phyloP scores from a whole-genome alignment of 2,113 vertebrate species.

The Tylochromis polylepis region DNA sequence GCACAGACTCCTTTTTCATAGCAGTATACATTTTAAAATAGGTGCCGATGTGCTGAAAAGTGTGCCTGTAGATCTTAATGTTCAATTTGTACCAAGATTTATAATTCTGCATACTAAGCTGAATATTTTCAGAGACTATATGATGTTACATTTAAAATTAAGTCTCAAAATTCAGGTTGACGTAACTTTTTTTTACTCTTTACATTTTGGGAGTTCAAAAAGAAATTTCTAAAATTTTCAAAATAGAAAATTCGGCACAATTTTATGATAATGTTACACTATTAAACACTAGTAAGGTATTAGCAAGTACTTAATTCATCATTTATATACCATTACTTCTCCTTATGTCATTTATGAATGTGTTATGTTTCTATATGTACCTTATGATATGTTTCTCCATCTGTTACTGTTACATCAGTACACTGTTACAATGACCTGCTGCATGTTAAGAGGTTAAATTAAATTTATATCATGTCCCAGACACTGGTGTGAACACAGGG shows the following conservation, averaged over 20 bases:
- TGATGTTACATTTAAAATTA: not conserved
- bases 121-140: not conserved
- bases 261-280: not conserved
- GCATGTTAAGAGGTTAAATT: not conserved
- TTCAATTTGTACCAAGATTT: too few relatives aligned
- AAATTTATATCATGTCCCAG: constrained; percentile 46
- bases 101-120: not conserved
- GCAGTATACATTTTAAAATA: not conserved
- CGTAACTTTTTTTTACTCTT: not conserved
- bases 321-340: not conserved
- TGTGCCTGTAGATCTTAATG: rapidly evolving
- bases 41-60: not conserved
- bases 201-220: not conserved
- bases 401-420: not conserved
- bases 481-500: constrained; percentile 77
- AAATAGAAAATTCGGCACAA: not conserved
- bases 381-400: not conserved
- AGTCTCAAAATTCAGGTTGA: rapidly evolving
- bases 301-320: not conserved
- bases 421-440: not conserved
- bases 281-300: not conserved
- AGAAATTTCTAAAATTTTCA: not conserved
- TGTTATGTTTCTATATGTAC: not conserved
- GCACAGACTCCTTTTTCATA: rapidly evolving
- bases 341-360: not conserved